Percentiles rank a stretch among this genome's conserved stretches.
Conservation (phyloP, 2,888 invertebrate genomes). For the Cenopis cana region DNA sequence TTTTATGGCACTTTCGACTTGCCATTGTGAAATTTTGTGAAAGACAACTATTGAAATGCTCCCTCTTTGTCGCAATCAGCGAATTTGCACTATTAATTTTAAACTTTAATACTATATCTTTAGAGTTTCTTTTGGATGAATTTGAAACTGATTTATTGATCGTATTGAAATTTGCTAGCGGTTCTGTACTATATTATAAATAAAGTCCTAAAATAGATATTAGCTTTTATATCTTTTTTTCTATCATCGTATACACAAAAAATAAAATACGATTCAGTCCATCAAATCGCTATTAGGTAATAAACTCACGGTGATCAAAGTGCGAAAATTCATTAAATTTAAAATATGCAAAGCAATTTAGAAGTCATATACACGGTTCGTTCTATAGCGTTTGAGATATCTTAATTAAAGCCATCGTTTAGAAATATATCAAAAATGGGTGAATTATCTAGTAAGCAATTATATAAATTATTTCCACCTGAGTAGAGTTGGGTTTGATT, state of each 20-base stretch:
- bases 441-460: slow-evolving; percentile 46
- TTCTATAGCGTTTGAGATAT: slow-evolving; percentile 23
- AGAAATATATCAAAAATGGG: slow-evolving; percentile 42
- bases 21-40: slow-evolving; percentile 30
- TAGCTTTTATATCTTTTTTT: not conserved
- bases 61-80: slow-evolving; percentile 5
- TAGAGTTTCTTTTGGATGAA: not conserved
- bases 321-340: slow-evolving; percentile 31
- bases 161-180: too few relatives aligned
- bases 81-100: not conserved
- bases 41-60: slow-evolving; percentile 16
- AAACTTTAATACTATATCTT: not conserved
- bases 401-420: slow-evolving; percentile 45
- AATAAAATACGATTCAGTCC: slow-evolving; percentile 2
- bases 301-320: slow-evolving; percentile 33
- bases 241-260: not conserved
- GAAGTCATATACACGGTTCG: slow-evolving; percentile 21
- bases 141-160: not conserved
- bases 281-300: slow-evolving; percentile 28
- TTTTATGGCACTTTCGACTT: slow-evolving; percentile 37
- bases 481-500: slow-evolving; percentile 45
- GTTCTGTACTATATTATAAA: too few relatives aligned
- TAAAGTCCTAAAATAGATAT: not conserved
- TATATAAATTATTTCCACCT: slow-evolving; percentile 49
- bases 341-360: slow-evolving; percentile 35